Evolutionary conservation across 2,797 vertebrate species (phyloP), one percentile per base, ranked within the genome.

Genomic region (Cryptoprocta ferox): DNA sequence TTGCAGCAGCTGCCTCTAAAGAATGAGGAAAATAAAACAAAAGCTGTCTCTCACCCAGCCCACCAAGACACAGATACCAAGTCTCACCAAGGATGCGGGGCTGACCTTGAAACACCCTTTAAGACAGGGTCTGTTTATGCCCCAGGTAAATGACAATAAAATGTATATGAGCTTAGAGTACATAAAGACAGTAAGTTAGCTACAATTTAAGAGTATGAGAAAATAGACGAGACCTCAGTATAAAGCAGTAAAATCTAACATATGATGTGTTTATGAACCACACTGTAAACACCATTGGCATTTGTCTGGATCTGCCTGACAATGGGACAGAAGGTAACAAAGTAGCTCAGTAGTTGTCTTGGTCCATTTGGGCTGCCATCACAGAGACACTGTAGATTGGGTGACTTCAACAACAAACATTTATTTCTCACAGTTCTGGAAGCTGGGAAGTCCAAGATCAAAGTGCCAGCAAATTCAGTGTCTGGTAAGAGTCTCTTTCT

Each of bases 21-120:
- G 90, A 94, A 68, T 11, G 94, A 93, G 70, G 18, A 91, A 81
- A 96, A 71, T n/a, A 37, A 75, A 82, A 86, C 12, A 82, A 56
- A 30, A 32, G 15, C 0, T 24, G 2, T 50, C 75, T 13, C 16
- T 3, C 5, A 71, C 13, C 28, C 48, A 70, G 63, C 30, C 30
- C 30, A 71, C 11, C n/a, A n/a, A 93, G 70, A 82, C 15, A 68
- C 1, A 73, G 66, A 28, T 19, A 82, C 28, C 16, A 61, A 53
- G 21, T 21, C 35, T 85, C 42, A 66, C 3, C 21, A n/a, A 13
- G 12, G 26, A 71, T 5, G 6, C 61, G 16, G 35, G 35, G 11
- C 26, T 14, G 59, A 61, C 11, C 8, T 71, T 70, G 70, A 96
- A 14, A 28, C 39, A 1, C 18, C 5, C 53, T 89, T 85, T 75